Conservation (phyloP, 2,797 vertebrate genomes). For the Chrosomus eos region DNA sequence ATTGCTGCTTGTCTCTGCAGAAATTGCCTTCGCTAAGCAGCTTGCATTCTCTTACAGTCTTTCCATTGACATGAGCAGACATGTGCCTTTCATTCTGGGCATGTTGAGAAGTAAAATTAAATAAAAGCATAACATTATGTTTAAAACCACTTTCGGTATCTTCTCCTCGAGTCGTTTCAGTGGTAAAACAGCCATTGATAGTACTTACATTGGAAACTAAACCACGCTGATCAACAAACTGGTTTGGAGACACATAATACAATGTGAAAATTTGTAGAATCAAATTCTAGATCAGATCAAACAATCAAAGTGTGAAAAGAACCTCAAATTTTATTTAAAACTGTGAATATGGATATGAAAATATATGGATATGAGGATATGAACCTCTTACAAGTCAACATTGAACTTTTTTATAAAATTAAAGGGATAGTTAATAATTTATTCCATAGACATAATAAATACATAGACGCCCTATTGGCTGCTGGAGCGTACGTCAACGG, state of each 20-base stretch:
- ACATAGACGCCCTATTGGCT: too few relatives aligned
- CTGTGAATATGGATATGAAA: neutral
- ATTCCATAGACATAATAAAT: too few relatives aligned
- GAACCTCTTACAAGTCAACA: neutral
- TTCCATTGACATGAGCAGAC: neutral
- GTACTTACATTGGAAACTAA: neutral
- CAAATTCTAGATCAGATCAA: neutral
- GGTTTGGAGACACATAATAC: neutral
- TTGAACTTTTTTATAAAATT: neutral
- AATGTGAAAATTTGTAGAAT: neutral
- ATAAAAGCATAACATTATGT: neutral
- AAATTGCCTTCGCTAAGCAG: neutral
- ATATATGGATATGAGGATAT: neutral
- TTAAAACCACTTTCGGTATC: neutral
- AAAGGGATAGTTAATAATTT: neutral
- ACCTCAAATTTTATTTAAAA: neutral
- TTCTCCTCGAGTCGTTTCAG: neutral
- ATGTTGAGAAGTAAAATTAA: neutral
- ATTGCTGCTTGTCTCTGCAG: constrained; percentile 8
- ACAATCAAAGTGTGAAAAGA: neutral
- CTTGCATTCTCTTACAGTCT: neutral
- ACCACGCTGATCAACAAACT: neutral
- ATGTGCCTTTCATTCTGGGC: neutral
- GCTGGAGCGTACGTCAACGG: too few relatives aligned
- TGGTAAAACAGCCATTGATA: neutral